Evolutionary conservation across 2,113 vertebrate species (phyloP).

Genomic region (Pristiophorus japonicus): DNA sequence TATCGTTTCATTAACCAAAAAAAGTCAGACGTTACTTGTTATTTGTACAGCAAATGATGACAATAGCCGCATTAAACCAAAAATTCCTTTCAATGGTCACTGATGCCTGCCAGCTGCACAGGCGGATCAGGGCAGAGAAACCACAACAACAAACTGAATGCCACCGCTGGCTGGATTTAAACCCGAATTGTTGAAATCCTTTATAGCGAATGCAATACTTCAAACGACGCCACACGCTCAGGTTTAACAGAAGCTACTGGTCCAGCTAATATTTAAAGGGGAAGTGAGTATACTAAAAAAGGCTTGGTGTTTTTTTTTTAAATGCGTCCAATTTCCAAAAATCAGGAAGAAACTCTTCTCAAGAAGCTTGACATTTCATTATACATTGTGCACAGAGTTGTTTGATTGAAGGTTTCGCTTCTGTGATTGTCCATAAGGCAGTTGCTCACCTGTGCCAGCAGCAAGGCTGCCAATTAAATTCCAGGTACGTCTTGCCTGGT

Average conservation of each 20-base stretch:
- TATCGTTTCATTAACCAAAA: not conserved
- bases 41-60: not conserved
- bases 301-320: not conserved
- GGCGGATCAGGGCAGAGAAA: not conserved
- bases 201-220: not conserved
- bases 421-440: not conserved
- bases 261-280: not conserved
- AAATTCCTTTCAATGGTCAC: not conserved
- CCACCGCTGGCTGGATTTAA: not conserved
- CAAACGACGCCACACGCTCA: not conserved
- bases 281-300: not conserved
- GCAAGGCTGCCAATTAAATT: not conserved
- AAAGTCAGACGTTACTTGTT: not conserved
- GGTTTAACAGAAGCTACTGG: not conserved
- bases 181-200: not conserved
- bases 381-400: not conserved
- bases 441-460: not conserved
- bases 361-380: not conserved
- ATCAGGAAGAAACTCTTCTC: not conserved
- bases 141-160: not conserved
- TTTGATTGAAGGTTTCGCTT: not conserved
- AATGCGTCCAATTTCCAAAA: not conserved
- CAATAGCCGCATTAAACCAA: not conserved
- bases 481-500: not conserved
- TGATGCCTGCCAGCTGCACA: not conserved